Evolutionary conservation across 2,888 invertebrate genomes (phyloP).

Genomic region (Alsophila aescularia): DNA sequence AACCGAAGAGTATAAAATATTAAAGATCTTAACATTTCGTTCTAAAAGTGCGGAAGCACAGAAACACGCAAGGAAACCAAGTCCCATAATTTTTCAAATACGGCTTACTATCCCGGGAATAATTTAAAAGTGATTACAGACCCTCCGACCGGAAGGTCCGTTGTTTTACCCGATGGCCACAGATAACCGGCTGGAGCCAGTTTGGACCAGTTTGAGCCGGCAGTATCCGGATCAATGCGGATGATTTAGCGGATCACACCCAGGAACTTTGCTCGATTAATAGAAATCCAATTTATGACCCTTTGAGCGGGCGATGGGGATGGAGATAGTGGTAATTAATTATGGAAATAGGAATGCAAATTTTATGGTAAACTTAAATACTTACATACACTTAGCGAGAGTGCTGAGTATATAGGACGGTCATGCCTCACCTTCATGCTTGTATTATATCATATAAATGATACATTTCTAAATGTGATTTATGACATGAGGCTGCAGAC

Average conservation of each 20-base stretch:
- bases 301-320: constrained; percentile 14
- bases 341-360: background rate
- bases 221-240: constrained; percentile 45
- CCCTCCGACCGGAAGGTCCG: constrained; percentile 35
- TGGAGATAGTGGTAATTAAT: constrained; percentile 1
- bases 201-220: constrained; percentile 30
- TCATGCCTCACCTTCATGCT: no score
- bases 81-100: constrained; percentile 31
- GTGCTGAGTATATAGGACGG: no score
- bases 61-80: background rate
- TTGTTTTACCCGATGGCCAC: constrained; percentile 5
- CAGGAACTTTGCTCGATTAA: constrained; percentile 54
- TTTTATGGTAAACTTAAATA: constrained; percentile 1
- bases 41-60: background rate
- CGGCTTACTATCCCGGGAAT: constrained; percentile 33
- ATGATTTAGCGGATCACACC: constrained; percentile 48
- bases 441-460: no score
- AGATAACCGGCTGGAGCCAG: constrained; percentile 42
- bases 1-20: no score
- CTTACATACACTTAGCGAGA: no score
- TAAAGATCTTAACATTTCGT: no score
- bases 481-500: no score
- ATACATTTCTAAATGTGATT: no score
- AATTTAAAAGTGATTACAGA: constrained; percentile 48
- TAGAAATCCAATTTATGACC: constrained; percentile 52